Percentiles rank a stretch among this genome's conserved stretches.
Conservation (phyloP, 2,797 vertebrate species). For the Microctenopoma steveboyesi region DNA sequence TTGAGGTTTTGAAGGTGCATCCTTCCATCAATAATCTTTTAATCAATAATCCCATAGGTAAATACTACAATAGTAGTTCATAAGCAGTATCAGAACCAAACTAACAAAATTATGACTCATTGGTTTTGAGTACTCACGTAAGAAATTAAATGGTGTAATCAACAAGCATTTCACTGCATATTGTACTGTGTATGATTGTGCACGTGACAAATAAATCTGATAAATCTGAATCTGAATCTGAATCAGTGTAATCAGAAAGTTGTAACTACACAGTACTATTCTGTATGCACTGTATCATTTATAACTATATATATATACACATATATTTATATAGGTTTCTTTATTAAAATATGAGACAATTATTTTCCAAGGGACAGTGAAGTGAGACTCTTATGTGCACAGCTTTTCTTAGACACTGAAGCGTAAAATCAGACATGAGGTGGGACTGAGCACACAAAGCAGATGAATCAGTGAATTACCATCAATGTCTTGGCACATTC, state of each 20-base stretch:
- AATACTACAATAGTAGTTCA: constrained; percentile 19
- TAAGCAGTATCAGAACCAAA: background rate
- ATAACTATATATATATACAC: no score
- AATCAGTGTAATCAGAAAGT: no score
- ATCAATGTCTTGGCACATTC: constrained; percentile 17
- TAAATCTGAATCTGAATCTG: no score
- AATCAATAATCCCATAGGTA: constrained; percentile 51
- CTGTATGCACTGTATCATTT: no score
- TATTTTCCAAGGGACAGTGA: background rate
- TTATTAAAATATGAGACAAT: constrained; percentile 5
- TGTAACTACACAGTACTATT: no score
- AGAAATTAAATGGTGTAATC: background rate
- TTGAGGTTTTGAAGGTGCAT: constrained; percentile 18
- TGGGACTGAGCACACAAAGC: constrained; percentile 15
- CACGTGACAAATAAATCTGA: no score
- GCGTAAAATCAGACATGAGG: constrained; percentile 18
- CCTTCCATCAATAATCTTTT: constrained; percentile 56
- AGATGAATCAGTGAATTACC: constrained; percentile 26
- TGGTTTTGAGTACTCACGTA: background rate
- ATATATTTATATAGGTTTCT: background rate
- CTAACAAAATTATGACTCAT: constrained; percentile 1
- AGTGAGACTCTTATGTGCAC: background rate
- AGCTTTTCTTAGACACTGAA: background rate
- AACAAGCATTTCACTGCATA: no score
- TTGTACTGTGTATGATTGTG: no score